Evolutionary conservation across 2,888 invertebrate genomes (phyloP).

Genomic region (Phoenoteleia sp.): DNA sequence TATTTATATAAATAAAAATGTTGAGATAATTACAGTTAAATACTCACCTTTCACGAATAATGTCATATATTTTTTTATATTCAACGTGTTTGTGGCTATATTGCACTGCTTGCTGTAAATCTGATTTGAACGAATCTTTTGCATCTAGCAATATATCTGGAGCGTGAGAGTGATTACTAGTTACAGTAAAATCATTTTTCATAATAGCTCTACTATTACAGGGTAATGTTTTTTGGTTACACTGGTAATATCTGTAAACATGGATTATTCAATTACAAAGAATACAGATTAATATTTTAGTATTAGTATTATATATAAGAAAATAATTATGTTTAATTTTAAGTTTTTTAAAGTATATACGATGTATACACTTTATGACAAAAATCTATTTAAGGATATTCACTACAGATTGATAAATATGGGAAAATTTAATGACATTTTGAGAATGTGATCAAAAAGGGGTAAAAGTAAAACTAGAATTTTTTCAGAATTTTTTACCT

Average conservation of each 20-base stretch:
- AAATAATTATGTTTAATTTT: neutral
- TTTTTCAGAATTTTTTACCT: too few relatives aligned
- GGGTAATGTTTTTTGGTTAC: neutral
- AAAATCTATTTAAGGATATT: too few relatives aligned
- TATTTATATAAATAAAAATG: too few relatives aligned
- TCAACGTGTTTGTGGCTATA: neutral
- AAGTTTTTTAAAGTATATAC: too few relatives aligned
- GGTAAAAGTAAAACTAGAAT: too few relatives aligned
- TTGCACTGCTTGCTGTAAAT: neutral
- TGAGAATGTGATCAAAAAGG: too few relatives aligned
- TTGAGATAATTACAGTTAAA: neutral
- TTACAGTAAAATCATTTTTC: neutral
- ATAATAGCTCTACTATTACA: neutral
- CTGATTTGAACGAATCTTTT: neutral
- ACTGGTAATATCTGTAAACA: neutral
- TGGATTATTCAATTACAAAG: neutral
- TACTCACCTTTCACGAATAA: neutral
- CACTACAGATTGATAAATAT: too few relatives aligned
- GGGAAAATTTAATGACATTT: too few relatives aligned
- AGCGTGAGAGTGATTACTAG: neutral
- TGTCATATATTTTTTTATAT: neutral
- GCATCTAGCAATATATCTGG: neutral
- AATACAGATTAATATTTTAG: neutral
- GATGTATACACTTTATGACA: too few relatives aligned
- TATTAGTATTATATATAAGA: neutral